Conservation (phyloP, 2,113 vertebrate genomes). For the Atherinomorus stipes region DNA sequence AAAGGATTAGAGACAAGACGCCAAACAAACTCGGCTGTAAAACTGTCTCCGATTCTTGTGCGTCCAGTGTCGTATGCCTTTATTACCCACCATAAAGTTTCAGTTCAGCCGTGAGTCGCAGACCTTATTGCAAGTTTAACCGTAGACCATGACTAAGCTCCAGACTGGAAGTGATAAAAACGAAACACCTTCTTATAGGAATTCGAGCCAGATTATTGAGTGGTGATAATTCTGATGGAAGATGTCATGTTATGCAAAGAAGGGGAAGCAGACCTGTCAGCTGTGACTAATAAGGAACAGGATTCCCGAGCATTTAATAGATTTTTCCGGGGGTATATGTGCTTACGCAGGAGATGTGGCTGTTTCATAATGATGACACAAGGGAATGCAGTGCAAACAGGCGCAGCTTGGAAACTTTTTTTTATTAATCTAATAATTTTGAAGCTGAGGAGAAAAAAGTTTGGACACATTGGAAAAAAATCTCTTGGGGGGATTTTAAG, state of each 20-base stretch:
- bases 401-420: neutral
- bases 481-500: too few species aligned
- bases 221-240: neutral
- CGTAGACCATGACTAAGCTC: constrained; percentile 37
- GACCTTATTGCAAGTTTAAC: constrained; percentile 23
- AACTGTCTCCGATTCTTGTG: constrained; percentile 49
- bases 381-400: neutral
- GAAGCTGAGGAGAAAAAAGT: neutral
- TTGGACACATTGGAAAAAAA: too few species aligned
- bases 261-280: neutral
- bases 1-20: constrained; percentile 41
- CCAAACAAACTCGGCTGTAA: constrained; percentile 53
- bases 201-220: neutral
- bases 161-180: constrained; percentile 17
- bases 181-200: constrained; percentile 23
- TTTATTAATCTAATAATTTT: neutral
- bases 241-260: constrained; percentile 13
- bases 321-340: constrained; percentile 10
- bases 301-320: neutral
- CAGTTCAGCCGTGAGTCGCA: constrained; percentile 38
- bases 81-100: constrained; percentile 50
- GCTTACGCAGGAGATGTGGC: constrained; percentile 8
- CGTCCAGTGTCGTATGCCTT: constrained; percentile 28
- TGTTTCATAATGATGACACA: neutral
- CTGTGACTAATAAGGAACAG: neutral